phyloP scores from a whole-genome alignment of 2,888 invertebrate species.

The Choristoneura rosaceana region DNA sequence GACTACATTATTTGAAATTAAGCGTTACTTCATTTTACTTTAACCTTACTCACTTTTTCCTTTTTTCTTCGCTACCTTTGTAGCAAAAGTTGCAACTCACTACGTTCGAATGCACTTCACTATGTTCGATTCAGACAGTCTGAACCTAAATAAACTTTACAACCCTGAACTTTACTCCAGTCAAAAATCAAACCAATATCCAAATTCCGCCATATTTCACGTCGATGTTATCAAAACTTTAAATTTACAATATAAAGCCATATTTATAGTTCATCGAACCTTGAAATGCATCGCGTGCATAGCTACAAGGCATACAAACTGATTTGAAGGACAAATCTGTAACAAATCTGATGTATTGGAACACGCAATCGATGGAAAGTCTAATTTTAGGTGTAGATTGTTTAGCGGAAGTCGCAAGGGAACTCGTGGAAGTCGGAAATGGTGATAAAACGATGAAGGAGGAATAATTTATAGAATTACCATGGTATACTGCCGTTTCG shows the following conservation, averaged over 20 bases:
- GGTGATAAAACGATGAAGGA: neutral
- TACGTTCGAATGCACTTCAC: too few relatives aligned
- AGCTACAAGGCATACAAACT: constrained; percentile 42
- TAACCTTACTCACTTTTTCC: too few relatives aligned
- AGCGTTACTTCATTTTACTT: too few relatives aligned
- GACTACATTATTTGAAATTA: too few relatives aligned
- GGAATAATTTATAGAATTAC: neutral
- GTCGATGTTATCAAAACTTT: neutral
- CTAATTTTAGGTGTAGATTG: constrained; percentile 11
- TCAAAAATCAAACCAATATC: neutral
- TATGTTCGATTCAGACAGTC: neutral
- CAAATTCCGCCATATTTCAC: neutral
- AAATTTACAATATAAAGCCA: constrained; percentile 4
- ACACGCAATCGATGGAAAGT: constrained; percentile 56
- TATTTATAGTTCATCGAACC: constrained; percentile 50
- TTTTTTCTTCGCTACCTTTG: too few relatives aligned
- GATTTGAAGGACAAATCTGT: constrained; percentile 52
- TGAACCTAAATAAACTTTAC: neutral
- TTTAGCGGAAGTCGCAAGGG: neutral
- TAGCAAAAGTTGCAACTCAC: neutral
- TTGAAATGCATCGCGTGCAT: constrained; percentile 65
- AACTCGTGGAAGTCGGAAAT: neutral
- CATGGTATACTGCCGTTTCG: too few relatives aligned
- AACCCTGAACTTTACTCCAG: neutral
- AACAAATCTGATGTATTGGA: constrained; percentile 45